phyloP scores from a whole-genome alignment of 2,797 vertebrate species.

The Helicolenus hilgendorfi region DNA sequence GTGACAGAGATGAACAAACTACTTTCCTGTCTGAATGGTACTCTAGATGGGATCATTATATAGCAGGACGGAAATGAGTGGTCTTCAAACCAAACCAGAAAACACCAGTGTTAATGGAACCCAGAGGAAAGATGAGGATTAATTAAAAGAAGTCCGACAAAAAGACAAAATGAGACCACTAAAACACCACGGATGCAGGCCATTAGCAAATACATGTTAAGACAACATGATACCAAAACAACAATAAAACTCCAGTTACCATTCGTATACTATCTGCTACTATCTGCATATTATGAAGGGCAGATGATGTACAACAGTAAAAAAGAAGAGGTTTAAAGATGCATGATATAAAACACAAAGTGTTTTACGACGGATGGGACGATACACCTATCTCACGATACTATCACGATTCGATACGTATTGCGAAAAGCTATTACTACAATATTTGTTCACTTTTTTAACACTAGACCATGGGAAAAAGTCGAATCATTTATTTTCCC shows the following conservation, averaged over 20 bases:
- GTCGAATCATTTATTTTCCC: no score
- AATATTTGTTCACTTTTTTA: no score
- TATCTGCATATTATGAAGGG: neutral
- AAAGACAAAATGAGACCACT: neutral
- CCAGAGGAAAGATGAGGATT: neutral
- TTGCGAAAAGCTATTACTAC: accelerated
- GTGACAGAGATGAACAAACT: neutral
- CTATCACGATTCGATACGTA: no score
- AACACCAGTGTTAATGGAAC: conserved; percentile 27
- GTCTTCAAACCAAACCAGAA: conserved; percentile 28
- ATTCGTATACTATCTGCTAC: neutral
- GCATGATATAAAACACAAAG: neutral
- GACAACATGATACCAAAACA: neutral
- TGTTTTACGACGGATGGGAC: neutral
- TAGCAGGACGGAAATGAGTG: neutral
- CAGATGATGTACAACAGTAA: neutral
- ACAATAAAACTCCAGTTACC: neutral
- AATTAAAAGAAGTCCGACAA: conserved; percentile 10
- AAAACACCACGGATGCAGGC: neutral
- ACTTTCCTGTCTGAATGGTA: neutral
- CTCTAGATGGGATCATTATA: neutral
- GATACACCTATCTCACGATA: neutral
- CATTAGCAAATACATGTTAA: neutral
- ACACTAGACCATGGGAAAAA: no score
- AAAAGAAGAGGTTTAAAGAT: neutral